A percentile compares a stretch with the other conserved stretches of the same genome.
Evolutionary conservation across 2,888 invertebrate genomes (phyloP).

Genomic region (Mystacides longicornis): DNA sequence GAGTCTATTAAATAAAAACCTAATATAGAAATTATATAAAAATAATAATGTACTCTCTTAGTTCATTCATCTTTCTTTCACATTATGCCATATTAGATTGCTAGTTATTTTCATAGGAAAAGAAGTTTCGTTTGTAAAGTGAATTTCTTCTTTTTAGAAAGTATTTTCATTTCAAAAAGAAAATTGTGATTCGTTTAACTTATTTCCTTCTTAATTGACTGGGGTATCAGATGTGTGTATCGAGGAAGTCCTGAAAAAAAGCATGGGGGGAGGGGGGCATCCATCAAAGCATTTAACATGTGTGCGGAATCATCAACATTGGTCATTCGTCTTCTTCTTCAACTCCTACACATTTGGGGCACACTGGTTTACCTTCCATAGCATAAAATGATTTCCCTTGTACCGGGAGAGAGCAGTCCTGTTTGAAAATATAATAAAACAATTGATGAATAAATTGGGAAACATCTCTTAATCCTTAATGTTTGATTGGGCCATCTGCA

Average conservation of each 20-base stretch:
- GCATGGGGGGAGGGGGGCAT: slow-evolving; percentile 26
- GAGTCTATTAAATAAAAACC: slow-evolving; percentile 21
- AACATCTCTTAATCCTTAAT: no score
- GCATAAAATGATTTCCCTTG: slow-evolving; percentile 96
- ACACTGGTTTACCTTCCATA: slow-evolving; percentile 94
- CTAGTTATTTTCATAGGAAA: no score
- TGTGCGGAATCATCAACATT: slow-evolving; percentile 28
- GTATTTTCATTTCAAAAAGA: no score
- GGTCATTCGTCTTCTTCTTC: slow-evolving; percentile 69
- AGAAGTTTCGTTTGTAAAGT: no score
- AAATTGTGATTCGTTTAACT: no score
- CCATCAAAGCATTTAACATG: slow-evolving; percentile 33
- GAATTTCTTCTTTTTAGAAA: no score
- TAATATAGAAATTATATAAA: slow-evolving; percentile 21
- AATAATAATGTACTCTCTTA: slow-evolving; percentile 22
- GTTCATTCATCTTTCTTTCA: slow-evolving; percentile 20
- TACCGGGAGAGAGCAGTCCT: slow-evolving; percentile 93
- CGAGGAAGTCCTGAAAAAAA: slow-evolving; percentile 16
- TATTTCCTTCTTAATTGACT: no score
- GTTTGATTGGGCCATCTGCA: neutral
- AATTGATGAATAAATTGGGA: no score
- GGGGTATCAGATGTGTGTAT: neutral
- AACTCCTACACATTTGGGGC: slow-evolving; percentile 86
- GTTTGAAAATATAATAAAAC: no score
- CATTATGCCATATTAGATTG: no score